A percentile compares a stretch with the other conserved stretches of the same genome.
These are phyloP conservation scores for Lineus longissimus DNA, from an alignment of 1,140 invertebrate genomes.

Conservation along the genomic window DNA sequence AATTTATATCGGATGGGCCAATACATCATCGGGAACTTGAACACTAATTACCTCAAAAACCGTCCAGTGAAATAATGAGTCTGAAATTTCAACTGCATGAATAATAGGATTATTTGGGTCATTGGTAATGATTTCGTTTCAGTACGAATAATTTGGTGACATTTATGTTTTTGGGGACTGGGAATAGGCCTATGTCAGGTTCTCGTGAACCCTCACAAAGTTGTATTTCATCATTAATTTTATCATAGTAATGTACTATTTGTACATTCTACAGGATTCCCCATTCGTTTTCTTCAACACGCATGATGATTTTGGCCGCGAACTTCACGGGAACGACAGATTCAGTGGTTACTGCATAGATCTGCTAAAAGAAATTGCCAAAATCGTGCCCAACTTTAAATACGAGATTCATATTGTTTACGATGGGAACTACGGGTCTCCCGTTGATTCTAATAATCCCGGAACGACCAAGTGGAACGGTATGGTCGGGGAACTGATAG, in stretches of 20 bases:
- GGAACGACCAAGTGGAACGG: conserved; percentile 63
- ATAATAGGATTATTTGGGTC: too few relatives aligned
- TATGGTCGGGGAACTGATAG: conserved; percentile 42
- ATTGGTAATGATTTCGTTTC: too few relatives aligned
- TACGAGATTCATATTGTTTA: conserved; percentile 84
- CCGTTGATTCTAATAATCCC: conserved; percentile 9
- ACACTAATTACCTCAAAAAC: too few relatives aligned
- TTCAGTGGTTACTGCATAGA: conserved; percentile 28
- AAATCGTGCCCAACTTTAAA: conserved; percentile 71
- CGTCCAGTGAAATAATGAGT: too few relatives aligned
- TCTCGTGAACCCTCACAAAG: too few relatives aligned
- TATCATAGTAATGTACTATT: neutral
- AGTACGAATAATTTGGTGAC: neutral
- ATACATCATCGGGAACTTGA: too few relatives aligned
- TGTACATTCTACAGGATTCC: conserved; percentile 11
- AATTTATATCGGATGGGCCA: too few relatives aligned
- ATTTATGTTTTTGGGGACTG: neutral
- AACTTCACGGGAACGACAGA: conserved; percentile 11
- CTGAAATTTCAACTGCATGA: too few relatives aligned
- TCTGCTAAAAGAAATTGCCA: conserved; percentile 23
- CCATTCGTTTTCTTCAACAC: conserved; percentile 18
- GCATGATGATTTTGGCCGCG: neutral
- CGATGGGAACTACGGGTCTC: conserved; percentile 90
- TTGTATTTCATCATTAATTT: too few relatives aligned
- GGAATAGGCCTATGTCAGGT: neutral